Evolutionary conservation across 2,888 invertebrate species (phyloP).

Genomic region (Amorpha juglandis): DNA sequence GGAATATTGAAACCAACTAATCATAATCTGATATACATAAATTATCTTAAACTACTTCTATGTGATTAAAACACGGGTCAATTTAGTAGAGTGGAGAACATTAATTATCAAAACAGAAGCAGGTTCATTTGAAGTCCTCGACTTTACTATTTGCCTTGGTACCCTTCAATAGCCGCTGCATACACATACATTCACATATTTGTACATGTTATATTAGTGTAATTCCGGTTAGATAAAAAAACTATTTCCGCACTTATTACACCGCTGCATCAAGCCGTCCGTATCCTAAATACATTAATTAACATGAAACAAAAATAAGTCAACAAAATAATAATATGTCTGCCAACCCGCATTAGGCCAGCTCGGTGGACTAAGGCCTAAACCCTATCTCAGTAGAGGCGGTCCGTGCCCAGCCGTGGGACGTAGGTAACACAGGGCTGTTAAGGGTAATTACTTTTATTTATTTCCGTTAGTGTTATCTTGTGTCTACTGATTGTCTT

Average conservation of each 20-base stretch:
- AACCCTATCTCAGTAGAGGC: no score
- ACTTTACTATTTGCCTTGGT: slow-evolving; percentile 42
- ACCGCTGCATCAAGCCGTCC: slow-evolving; percentile 44
- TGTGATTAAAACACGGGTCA: neutral
- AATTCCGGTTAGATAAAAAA: slow-evolving; percentile 59
- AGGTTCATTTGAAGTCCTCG: slow-evolving; percentile 31
- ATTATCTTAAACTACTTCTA: neutral
- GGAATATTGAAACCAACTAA: neutral
- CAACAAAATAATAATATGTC: neutral
- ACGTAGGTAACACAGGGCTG: no score
- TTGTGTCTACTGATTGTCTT: neutral
- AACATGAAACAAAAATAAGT: neutral
- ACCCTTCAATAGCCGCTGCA: slow-evolving; percentile 36
- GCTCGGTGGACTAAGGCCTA: no score
- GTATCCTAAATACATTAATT: slow-evolving; percentile 44
- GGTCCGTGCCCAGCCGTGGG: no score
- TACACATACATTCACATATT: slow-evolving; percentile 43
- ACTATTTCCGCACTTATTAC: slow-evolving; percentile 56
- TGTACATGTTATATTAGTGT: slow-evolving; percentile 34
- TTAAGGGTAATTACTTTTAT: no score
- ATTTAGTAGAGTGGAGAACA: no score
- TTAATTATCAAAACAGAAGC: neutral
- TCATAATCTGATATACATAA: neutral
- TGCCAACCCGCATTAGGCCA: no score
- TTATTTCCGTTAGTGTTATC: neutral